Evolutionary conservation across 1,140 invertebrate genomes (phyloP).

Genomic region (Alviniconcha marisindica): DNA sequence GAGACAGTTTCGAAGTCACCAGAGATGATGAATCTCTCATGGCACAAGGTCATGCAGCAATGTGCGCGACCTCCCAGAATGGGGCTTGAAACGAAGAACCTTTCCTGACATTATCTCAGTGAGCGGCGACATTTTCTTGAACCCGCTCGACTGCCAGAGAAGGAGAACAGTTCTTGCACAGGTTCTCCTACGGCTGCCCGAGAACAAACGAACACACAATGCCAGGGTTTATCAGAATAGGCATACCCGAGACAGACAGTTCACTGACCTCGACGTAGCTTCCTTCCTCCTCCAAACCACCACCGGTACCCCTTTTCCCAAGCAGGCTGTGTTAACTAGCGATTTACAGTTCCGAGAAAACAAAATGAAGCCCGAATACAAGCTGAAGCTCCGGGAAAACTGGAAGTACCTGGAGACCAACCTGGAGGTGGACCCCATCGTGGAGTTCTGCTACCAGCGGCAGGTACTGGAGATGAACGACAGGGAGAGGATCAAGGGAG

Average conservation of each 20-base stretch:
- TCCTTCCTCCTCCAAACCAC: not conserved
- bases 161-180: not conserved
- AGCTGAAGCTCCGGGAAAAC: not conserved
- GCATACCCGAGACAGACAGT: too few species aligned
- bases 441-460: not conserved
- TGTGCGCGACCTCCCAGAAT: too few species aligned
- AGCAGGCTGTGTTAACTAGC: not conserved
- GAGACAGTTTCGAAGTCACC: too few species aligned
- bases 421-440: not conserved
- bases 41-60: too few species aligned
- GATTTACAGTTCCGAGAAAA: not conserved
- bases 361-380: not conserved
- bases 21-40: too few species aligned
- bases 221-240: too few species aligned
- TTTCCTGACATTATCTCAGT: too few species aligned
- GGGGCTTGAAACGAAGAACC: too few species aligned
- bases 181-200: not conserved
- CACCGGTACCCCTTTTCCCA: not conserved
- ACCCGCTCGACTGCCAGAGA: too few species aligned
- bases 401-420: slow-evolving; percentile 8
- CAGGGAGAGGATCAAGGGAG: slow-evolving; percentile 10
- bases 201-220: not conserved
- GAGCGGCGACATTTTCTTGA: too few species aligned
- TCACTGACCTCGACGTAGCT: not conserved
- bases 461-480: not conserved